Evolutionary conservation across 2,113 vertebrate genomes (phyloP).

Genomic region (Etheostoma spectabile): DNA sequence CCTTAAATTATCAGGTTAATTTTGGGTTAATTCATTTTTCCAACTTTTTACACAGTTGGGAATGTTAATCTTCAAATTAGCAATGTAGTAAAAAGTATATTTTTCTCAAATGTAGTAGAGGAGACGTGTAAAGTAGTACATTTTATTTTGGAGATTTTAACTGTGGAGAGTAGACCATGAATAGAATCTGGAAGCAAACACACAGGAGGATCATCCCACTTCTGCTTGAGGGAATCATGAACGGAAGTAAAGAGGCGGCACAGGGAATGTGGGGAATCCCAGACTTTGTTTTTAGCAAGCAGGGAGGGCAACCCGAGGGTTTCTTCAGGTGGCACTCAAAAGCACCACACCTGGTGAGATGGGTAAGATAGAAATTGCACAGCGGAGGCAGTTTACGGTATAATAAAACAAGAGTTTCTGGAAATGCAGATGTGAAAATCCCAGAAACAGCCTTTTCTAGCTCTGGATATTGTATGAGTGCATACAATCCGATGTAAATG

Average conservation of each 20-base stretch:
- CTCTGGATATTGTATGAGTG: slow-evolving; percentile 15
- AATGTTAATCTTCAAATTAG: not conserved
- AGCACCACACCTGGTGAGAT: slow-evolving; percentile 24
- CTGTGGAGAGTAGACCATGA: not conserved
- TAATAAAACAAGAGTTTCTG: not conserved
- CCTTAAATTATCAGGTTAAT: too few relatives aligned
- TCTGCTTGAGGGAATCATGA: slow-evolving; percentile 59
- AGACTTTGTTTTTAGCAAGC: slow-evolving; percentile 45
- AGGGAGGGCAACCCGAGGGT: slow-evolving; percentile 27
- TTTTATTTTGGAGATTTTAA: not conserved
- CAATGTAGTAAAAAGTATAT: not conserved
- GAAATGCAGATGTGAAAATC: not conserved
- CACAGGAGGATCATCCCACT: slow-evolving; percentile 23
- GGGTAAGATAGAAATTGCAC: not conserved
- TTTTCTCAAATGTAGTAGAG: not conserved
- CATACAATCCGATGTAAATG: slow-evolving; percentile 1
- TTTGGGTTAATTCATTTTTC: too few relatives aligned
- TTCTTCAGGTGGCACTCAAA: slow-evolving; percentile 46
- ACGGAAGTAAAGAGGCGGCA: slow-evolving; percentile 38
- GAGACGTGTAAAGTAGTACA: too few relatives aligned
- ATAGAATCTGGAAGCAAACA: slow-evolving; percentile 30
- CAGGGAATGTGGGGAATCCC: slow-evolving; percentile 78
- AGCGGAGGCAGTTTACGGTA: not conserved
- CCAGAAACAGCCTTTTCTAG: not conserved
- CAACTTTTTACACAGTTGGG: too few relatives aligned